Conservation (phyloP, 2,113 vertebrate species). For the Casuarius casuarius region DNA sequence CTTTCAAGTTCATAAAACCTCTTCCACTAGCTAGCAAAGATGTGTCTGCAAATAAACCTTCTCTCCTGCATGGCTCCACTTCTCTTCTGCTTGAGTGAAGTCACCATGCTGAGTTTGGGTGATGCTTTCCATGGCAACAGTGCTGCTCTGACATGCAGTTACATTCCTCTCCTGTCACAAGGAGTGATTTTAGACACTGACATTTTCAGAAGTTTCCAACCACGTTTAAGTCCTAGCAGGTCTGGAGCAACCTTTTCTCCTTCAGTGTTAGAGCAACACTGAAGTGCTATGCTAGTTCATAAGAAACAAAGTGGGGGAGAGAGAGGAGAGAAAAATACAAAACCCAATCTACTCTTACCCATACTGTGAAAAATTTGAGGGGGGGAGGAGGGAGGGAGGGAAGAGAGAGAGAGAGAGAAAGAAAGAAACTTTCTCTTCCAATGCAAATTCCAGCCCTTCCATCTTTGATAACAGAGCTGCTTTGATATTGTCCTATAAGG, state of each 20-base stretch:
- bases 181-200: neutral
- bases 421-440: neutral
- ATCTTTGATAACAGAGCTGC: neutral
- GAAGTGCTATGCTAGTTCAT: neutral
- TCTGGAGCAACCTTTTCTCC: slow-evolving; percentile 11
- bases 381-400: no score
- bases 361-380: neutral
- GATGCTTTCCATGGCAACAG: slow-evolving; percentile 55
- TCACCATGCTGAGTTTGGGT: slow-evolving; percentile 39
- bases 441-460: neutral
- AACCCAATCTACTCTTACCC: neutral
- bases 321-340: neutral
- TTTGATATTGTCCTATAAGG: neutral
- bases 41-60: neutral
- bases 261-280: neutral
- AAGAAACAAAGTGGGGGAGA: neutral
- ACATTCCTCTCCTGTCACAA: slow-evolving; percentile 5
- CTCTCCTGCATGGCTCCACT: neutral
- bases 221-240: neutral
- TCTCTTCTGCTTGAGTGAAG: slow-evolving; percentile 42
- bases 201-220: slow-evolving; percentile 38
- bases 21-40: slow-evolving; percentile 16
- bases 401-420: no score
- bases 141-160: slow-evolving; percentile 8
- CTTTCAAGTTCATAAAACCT: slow-evolving; percentile 27